These are phyloP conservation scores for Rhadinocentrus ornatus DNA, from an alignment of 2,797 vertebrate species.

Conservation along the genomic window DNA sequence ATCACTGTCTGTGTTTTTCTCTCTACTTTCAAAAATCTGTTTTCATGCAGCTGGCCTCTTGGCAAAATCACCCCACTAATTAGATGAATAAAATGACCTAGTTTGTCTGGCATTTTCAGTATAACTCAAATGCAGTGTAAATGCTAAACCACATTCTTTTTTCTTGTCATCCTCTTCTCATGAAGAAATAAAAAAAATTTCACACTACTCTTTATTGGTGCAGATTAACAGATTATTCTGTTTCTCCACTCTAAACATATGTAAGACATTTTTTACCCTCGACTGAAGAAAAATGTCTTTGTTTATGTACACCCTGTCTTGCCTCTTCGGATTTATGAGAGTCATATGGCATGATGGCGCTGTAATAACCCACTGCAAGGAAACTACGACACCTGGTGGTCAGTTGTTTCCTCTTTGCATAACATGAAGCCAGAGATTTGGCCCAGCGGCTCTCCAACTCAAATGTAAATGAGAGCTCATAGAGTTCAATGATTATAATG, in stretches of 20 bases:
- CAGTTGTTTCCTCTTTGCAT: slow-evolving; percentile 42
- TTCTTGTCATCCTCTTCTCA: neutral
- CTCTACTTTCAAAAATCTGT: slow-evolving; percentile 1
- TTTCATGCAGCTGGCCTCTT: slow-evolving; percentile 3
- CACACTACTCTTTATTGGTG: neutral
- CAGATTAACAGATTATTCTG: slow-evolving; percentile 33
- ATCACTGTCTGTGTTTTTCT: neutral
- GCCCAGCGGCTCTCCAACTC: slow-evolving; percentile 47
- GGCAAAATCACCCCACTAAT: neutral
- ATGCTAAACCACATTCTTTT: slow-evolving; percentile 9
- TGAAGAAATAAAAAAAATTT: slow-evolving; percentile 15
- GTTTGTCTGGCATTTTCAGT: neutral
- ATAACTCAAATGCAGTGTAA: neutral
- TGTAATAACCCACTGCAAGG: slow-evolving; percentile 24
- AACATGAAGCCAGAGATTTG: slow-evolving; percentile 26
- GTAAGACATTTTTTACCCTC: slow-evolving; percentile 31
- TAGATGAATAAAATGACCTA: neutral
- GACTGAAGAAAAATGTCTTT: slow-evolving; percentile 37
- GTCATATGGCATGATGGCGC: slow-evolving; percentile 55
- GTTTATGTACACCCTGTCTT: slow-evolving; percentile 25
- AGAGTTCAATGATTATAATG: slow-evolving; percentile 48
- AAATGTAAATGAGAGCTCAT: slow-evolving; percentile 52
- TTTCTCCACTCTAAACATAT: slow-evolving; percentile 28
- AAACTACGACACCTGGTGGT: slow-evolving; percentile 67
- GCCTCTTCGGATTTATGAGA: slow-evolving; percentile 44